phyloP scores from a whole-genome alignment of 2,113 vertebrate genomes.

The Hippoglossus stenolepis region DNA sequence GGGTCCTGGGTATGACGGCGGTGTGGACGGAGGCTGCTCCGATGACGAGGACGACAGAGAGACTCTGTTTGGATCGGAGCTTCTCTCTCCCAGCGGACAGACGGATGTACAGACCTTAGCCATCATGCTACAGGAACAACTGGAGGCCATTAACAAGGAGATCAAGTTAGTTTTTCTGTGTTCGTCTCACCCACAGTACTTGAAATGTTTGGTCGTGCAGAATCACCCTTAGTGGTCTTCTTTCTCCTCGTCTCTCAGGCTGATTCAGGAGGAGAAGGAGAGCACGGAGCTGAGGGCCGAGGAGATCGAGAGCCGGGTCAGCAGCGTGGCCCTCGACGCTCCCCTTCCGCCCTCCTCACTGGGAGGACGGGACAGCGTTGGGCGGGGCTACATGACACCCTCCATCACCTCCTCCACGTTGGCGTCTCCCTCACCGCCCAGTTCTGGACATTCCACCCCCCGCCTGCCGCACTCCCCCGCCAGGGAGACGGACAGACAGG shows the following conservation, averaged over 20 bases:
- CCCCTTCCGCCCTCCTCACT: constrained; percentile 85
- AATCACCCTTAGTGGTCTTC: not conserved
- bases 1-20: constrained; percentile 86
- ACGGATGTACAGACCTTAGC: constrained; percentile 94
- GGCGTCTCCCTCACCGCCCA: constrained; percentile 91
- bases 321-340: constrained; percentile 88
- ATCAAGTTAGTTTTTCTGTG: constrained; percentile 86
- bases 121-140: constrained; percentile 94
- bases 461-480: constrained; percentile 90
- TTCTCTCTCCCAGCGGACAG: constrained; percentile 92
- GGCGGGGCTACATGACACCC: constrained; percentile 88
- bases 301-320: constrained; percentile 92
- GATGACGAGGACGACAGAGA: constrained; percentile 91
- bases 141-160: constrained; percentile 95
- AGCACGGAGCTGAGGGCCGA: constrained; percentile 92
- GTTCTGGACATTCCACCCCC: constrained; percentile 92
- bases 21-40: constrained; percentile 85
- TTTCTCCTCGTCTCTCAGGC: constrained; percentile 67
- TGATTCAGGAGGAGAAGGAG: constrained; percentile 95
- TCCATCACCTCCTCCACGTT: constrained; percentile 92
- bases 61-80: constrained; percentile 89
- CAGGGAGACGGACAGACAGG: constrained; percentile 87
- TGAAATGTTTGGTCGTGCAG: not conserved
- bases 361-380: constrained; percentile 79
- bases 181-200: not conserved